Conservation (phyloP, 2,797 vertebrate genomes). For the Peromyscus attwateri region DNA sequence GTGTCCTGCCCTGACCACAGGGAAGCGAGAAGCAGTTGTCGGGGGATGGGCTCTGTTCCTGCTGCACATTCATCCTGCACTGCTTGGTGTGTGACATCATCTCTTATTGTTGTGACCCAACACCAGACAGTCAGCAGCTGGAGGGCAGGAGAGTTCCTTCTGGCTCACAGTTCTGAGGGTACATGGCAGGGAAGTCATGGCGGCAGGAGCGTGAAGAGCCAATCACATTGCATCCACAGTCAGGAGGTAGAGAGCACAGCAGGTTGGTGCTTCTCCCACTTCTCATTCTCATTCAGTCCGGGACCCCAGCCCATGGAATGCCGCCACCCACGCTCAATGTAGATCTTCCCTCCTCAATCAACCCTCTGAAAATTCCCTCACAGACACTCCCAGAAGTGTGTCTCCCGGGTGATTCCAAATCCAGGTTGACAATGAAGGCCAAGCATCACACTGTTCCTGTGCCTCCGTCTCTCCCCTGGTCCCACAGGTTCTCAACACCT, state of each 20-base stretch:
- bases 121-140: not conserved
- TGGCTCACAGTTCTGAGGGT: not conserved
- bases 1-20: too few species aligned
- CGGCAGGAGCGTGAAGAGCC: too few species aligned
- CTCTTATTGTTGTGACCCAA: not conserved
- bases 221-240: not conserved
- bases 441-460: not conserved
- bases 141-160: too few species aligned
- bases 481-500: not conserved
- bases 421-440: not conserved
- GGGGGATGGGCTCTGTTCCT: too few species aligned
- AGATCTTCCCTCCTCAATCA: not conserved
- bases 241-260: not conserved
- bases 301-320: not conserved
- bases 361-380: not conserved
- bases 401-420: not conserved
- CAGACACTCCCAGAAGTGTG: not conserved
- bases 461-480: not conserved
- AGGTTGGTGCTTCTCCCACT: too few species aligned
- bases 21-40: not conserved
- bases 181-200: not conserved
- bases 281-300: not conserved
- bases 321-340: not conserved
- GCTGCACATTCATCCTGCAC: fast-evolving
- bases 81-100: too few species aligned